Conservation (phyloP, 2,113 vertebrate species). For the Ranitomeya variabilis region DNA sequence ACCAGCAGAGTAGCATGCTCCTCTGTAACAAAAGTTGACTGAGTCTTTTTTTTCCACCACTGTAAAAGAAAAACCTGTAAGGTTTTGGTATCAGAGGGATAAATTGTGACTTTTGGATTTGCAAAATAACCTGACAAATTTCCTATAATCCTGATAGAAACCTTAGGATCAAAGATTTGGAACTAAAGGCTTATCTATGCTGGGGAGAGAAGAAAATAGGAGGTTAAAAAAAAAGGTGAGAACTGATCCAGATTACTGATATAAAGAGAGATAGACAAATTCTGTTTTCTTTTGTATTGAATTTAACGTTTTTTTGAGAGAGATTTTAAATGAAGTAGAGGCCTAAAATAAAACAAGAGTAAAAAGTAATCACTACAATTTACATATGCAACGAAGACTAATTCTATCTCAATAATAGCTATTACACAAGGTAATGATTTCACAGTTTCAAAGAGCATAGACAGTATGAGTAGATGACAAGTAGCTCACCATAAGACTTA, state of each 20-base stretch:
- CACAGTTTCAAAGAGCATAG: too few species aligned
- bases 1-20: background rate
- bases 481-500: too few species aligned
- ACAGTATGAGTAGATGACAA: too few species aligned
- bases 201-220: background rate
- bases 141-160: constrained; percentile 12
- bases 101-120: background rate
- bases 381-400: background rate
- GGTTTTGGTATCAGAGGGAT: background rate
- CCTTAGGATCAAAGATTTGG: background rate
- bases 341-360: background rate
- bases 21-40: background rate
- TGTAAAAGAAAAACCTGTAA: background rate
- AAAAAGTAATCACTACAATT: background rate
- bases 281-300: background rate
- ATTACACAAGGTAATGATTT: too few species aligned
- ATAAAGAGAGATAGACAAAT: background rate
- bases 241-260: background rate
- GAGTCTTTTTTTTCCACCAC: background rate
- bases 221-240: too few species aligned
- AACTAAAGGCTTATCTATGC: background rate
- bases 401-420: too few species aligned
- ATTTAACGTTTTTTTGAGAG: background rate
- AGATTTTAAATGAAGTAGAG: background rate
- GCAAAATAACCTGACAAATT: background rate